Evolutionary conservation across 1,140 invertebrate species (phyloP), one percentile per base, ranked within the genome.

Genomic region (Portunus trituberculatus): DNA sequence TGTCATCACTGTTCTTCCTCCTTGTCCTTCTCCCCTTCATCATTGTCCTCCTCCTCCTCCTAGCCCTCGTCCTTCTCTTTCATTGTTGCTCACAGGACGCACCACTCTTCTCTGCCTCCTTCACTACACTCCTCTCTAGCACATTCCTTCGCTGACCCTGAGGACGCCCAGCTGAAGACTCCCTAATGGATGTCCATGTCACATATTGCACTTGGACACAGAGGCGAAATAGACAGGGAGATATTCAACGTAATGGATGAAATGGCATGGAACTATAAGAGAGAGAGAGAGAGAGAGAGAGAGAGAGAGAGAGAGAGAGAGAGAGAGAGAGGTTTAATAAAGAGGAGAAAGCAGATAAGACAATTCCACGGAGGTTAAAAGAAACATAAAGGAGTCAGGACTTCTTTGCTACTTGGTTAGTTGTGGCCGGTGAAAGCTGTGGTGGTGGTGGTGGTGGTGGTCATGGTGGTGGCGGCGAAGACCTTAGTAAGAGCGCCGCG

Each of bases 221-320:
- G 6, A 76, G 25, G 20, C n/a, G 25, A 76, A 76, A 20, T 25
- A n/a, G 67, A n/a, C n/a, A 76, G 6, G 12, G 67, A 76, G 20
- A 76, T n/a, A 7, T 76, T 25, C 0, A 8, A 1, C 67, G 32
- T 45, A 89, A 46, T 45, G 87, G 87, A 31, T 12, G 25, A 46
- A 25, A 25, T 20, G 20, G 87, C 8, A 89, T 46, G 25, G 31
- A 28, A 45, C 32, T 14, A n/a, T 14, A 32, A 89, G 87, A 46
- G 39, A 46, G 39, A 46, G 87, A 89, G 87, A 76, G 67, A 76
- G 87, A 76, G 67, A 76, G 67, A 76, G 67, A 76, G 67, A 76
- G 67, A 76, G 67, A 76, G 67, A 76, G 67, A 76, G 67, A 76
- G 67, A 76, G 67, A 76, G 67, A 76, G 67, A 76, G 67, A 76